Base-by-base conservation (phyloP, 2,797 vertebrate species). In the Microctenopoma steveboyesi region DNA sequence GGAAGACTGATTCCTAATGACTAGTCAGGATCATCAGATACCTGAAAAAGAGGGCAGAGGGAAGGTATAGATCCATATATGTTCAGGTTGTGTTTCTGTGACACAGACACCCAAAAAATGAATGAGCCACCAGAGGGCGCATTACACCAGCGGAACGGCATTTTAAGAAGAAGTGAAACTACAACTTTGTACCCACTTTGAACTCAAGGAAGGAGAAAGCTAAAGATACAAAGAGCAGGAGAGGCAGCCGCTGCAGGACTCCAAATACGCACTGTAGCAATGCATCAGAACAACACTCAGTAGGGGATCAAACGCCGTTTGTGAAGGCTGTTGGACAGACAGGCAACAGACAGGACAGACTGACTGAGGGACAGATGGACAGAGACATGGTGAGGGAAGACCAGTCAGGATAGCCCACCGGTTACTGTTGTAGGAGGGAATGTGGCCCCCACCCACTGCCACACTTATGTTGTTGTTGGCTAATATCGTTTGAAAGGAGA, bases 351-450 rank as follows among this genome's bases (percentile, higher is more conserved):
- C 87, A 87, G 78, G 76, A 81, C 81, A 53, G 61, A 89, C 83
- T 25, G 65, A 87, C 82, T 73, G 86, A 74, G 73, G 79, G 87
- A 92, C 82, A 83, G 80, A 91, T 85, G 87, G 81, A 93, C 86
- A 85, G 79, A 91, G 76, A 84, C 78, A 91, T 73, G 72, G 75
- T 84, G 72, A 70, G 72, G 70, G 74, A 79, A 83, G 81, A 90
- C 87, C 91, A 90, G 88, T 91, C 89, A 91, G 89, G 90, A 88
- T 91, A 93, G 92, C 93, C 93, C 94, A 95, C 94, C 94, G 86
- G 91, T 94, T 94, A 85, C 87, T 92, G 90, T 91, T 90, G 94
- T 88, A 93, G 92, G 93, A 92, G 86, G 91, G 83, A 75, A 92
- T 90, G 83, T 76, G 92, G 86, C 84, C 91, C 82, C 88, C 92